Evolutionary conservation across 2,888 invertebrate genomes (phyloP).

Genomic region (Stenolophus ochropezus): DNA sequence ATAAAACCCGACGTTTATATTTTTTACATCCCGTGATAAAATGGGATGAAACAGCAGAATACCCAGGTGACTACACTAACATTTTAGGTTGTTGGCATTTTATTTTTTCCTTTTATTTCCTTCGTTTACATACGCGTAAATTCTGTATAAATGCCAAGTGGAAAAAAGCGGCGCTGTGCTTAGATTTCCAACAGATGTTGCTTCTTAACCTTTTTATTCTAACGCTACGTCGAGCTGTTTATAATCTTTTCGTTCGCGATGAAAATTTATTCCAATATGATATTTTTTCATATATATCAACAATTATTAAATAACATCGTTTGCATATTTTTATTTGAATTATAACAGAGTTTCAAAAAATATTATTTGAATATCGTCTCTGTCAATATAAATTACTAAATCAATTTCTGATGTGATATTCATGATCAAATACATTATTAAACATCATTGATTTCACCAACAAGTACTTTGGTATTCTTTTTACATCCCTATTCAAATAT

Average conservation of each 20-base stretch:
- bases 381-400: no score
- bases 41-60: constrained; percentile 5
- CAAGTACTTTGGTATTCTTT: no score
- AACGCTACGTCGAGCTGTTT: background rate
- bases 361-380: no score
- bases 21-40: background rate
- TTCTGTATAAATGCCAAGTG: constrained; percentile 26
- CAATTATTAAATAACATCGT: no score
- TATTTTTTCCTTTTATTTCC: background rate
- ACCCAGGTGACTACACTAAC: constrained; percentile 24
- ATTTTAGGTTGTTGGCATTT: constrained; percentile 26
- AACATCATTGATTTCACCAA: no score
- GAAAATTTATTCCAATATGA: no score
- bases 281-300: no score
- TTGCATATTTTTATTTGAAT: no score
- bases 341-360: no score
- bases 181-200: constrained; percentile 18
- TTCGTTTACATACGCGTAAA: constrained; percentile 30
- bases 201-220: background rate
- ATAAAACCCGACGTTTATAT: background rate
- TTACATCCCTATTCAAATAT: no score
- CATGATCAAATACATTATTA: no score
- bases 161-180: background rate
- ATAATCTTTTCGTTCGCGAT: background rate
- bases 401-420: no score